Evolutionary conservation across 2,888 invertebrate species (phyloP).

Genomic region (Gandaritis pyraliata): DNA sequence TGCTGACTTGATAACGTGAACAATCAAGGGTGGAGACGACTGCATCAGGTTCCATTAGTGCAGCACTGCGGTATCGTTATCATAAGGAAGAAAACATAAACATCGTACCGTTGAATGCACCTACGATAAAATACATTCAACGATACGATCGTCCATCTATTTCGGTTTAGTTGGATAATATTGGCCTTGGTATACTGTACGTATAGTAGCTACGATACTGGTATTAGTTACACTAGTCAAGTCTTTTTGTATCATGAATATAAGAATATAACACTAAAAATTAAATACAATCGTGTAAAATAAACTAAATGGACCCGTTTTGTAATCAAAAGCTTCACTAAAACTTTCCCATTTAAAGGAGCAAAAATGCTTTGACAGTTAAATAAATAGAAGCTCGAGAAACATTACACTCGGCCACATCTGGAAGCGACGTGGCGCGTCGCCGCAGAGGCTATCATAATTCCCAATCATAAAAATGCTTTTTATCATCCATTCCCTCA

Average conservation of each 20-base stretch:
- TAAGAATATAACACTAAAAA: no score
- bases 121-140: background rate
- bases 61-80: constrained; percentile 15
- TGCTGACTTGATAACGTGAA: constrained; percentile 52
- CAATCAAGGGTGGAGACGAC: constrained; percentile 50
- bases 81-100: constrained; percentile 6
- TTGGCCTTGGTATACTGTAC: constrained; percentile 11
- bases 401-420: constrained; percentile 21
- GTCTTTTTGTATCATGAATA: background rate
- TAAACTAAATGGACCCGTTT: background rate
- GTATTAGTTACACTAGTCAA: background rate
- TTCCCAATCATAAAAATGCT: constrained; percentile 33
- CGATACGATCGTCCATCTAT: constrained; percentile 21
- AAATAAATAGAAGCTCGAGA: constrained; percentile 31
- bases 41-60: constrained; percentile 55
- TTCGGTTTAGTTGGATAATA: constrained; percentile 20
- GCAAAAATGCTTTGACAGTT: constrained; percentile 25
- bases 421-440: constrained; percentile 11
- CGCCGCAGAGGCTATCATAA: constrained; percentile 33
- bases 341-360: constrained; percentile 10
- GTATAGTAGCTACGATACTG: background rate
- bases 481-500: constrained; percentile 40
- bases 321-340: background rate
- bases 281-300: no score
- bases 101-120: background rate